Evolutionary conservation across 2,888 invertebrate species (phyloP), one percentile per base, ranked within the genome.

Genomic region (Amorpha juglandis): DNA sequence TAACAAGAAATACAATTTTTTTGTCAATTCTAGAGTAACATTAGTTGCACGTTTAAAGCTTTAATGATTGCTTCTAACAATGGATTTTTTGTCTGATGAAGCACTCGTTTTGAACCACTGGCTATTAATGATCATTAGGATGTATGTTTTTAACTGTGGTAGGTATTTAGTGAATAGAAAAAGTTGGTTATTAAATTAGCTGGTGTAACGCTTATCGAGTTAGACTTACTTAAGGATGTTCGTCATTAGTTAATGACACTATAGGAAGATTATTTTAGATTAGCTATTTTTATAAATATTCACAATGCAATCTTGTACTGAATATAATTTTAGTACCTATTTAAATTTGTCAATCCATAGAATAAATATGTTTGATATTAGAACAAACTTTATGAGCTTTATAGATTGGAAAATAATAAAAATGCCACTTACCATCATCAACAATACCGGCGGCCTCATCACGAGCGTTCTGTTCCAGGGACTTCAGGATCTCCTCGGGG

Each of bases 401-500:
- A 45, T 11, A 14, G 45, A 19, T 55, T 21, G 3, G 6, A 14
- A 63, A 38, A 3, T 63, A 58, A 45, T 67, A 63, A 64, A 33
- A 19, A 27, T 27, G 27, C 35, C n/a, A 89, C 92, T 91, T 53
- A 92, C 92, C 92, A 85, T 93, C 92, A 74, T 93, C 93, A 74
- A 81, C 74, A 77, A 93, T 93, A 64, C 92, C 93, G 77, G 93
- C 92, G 38, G 93, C 93, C 67, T 93, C 92, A 75, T 92, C 93
- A 65, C 92, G 89, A 63, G 93, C 93, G 80, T 93, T 93, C 82
- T 93, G 93, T 69, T 93, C 92, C 86, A 93, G 68, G 48, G 90
- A 88, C 76, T 90, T 93, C 79, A 94, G 77, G 84, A 91, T 92
- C 11, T 82, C 93, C 68, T 92, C 93, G 0, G 93, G 93, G 79